Evolutionary conservation across 2,113 vertebrate genomes (phyloP), one percentile per base, ranked within the genome.

Genomic region (Micronycteris hirsuta): DNA sequence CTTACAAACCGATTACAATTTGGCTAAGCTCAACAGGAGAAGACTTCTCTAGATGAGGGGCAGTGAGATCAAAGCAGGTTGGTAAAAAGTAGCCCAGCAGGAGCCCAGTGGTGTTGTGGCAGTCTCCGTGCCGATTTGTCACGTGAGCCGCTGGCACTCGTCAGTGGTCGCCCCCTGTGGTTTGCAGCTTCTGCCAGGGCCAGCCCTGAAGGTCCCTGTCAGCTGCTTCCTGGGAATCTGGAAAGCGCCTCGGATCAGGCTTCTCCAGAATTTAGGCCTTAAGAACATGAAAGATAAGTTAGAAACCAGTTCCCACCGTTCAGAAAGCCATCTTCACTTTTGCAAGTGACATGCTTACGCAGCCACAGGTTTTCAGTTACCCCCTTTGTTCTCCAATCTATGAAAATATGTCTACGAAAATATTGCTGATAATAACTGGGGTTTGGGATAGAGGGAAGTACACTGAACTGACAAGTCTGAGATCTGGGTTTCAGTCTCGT

Each of bases 151-250:
- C 67, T 68, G 49, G 73, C 87, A 28, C 3, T 14, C 36, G 7
- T 68, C 73, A 36, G 61, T 52, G 82, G 58, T 70, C 87, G 36
- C 87, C 82, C 73, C 38, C 76, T 87, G 38, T 96, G 89, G 63
- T 94, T 97, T 93, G 68, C 33, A 81, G 74, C 68, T 31, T 61
- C 82, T 91, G 61, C 52, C 26, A 91, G 70, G 19, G 47, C 22
- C 22, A n/a, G 17, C 68, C 78, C 22, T 16, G 12, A 26, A 15
- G 33, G 26, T 38, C 47, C 43, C 54, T 56, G 41, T 67, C 54
- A 84, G 36, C 36, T 11, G 41, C 49, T 77, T 61, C 19, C 24
- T 65, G n/a, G 49, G 76, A 67, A n/a, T 52, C 74, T 86, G 33
- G 43, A 71, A 71, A 56, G 43, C 26, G 80, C 93, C 45, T 54